Percentiles rank a stretch among this genome's conserved stretches.
Conservation (phyloP, 2,888 invertebrate genomes). For the Epicampocera succincta region DNA sequence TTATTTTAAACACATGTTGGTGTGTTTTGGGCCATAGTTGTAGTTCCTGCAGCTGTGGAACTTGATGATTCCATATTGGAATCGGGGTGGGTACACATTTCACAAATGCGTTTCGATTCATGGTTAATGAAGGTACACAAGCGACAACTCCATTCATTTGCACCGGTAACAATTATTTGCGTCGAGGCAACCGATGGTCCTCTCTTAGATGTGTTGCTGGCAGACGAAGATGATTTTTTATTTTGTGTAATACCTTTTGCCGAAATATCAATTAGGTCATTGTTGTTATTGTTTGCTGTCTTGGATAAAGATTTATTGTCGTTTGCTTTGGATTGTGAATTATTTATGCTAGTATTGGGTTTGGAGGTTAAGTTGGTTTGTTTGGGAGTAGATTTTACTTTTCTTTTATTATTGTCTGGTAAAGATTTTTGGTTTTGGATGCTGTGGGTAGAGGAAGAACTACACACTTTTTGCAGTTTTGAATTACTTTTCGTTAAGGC, state of each 20-base stretch:
- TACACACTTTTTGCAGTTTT: conserved; percentile 36
- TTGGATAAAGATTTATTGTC: conserved; percentile 61
- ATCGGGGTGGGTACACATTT: conserved; percentile 86
- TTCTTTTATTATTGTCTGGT: conserved; percentile 70
- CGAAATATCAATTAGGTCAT: conserved; percentile 25
- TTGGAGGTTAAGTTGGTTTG: conserved; percentile 47
- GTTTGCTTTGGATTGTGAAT: conserved; percentile 47
- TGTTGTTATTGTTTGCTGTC: conserved; percentile 58
- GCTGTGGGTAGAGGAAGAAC: conserved; percentile 17
- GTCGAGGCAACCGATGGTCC: conserved; percentile 68
- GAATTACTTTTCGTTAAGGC: conserved; percentile 19
- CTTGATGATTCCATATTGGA: conserved; percentile 78
- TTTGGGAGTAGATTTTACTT: conserved; percentile 75
- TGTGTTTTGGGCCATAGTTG: conserved; percentile 38
- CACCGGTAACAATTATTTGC: conserved; percentile 75
- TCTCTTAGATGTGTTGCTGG: conserved; percentile 31
- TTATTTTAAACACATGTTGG: conserved; percentile 59
- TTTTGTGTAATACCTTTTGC: conserved; percentile 15
- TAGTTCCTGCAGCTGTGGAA: conserved; percentile 18
- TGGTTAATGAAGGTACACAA: conserved; percentile 87
- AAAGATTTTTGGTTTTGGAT: conserved; percentile 64
- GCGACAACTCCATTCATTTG: conserved; percentile 85
- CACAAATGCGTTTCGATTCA: conserved; percentile 84
- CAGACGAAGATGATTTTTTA: conserved; percentile 27
- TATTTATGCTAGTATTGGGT: conserved; percentile 33